Conservation (phyloP, 2,888 invertebrate species). For the Limnephilus auricula region DNA sequence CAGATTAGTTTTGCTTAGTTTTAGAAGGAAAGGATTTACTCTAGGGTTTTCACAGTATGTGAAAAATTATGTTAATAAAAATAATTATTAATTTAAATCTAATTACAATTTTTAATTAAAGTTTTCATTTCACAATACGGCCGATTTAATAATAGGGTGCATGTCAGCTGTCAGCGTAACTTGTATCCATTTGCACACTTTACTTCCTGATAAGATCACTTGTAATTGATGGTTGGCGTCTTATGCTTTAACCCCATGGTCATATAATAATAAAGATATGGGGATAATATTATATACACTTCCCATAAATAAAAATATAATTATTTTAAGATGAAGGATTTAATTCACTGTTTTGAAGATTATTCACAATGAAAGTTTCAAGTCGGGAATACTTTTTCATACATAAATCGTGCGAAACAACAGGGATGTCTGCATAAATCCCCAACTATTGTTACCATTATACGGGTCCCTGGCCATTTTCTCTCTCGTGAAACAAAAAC, state of each 20-base stretch:
- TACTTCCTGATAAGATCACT: constrained; percentile 30
- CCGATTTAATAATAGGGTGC: constrained; percentile 10
- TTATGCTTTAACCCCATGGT: neutral
- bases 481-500: constrained; percentile 43
- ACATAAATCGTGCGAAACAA: constrained; percentile 38
- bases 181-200: constrained; percentile 34
- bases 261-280: neutral
- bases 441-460: constrained; percentile 42
- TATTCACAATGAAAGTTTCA: constrained; percentile 24
- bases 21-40: neutral
- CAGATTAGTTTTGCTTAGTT: neutral
- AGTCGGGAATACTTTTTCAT: constrained; percentile 45
- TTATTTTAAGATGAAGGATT: neutral
- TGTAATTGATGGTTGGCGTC: constrained; percentile 26
- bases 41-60: too few relatives aligned
- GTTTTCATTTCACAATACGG: neutral
- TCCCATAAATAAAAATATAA: neutral
- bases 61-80: too few relatives aligned
- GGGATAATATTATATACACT: neutral
- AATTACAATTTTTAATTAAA: too few relatives aligned
- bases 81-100: too few relatives aligned
- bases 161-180: neutral
- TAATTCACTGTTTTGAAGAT: neutral
- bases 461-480: constrained; percentile 36
- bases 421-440: constrained; percentile 38